phyloP scores from a whole-genome alignment of 2,113 vertebrate species.

The Cynoglossus semilaevis region DNA sequence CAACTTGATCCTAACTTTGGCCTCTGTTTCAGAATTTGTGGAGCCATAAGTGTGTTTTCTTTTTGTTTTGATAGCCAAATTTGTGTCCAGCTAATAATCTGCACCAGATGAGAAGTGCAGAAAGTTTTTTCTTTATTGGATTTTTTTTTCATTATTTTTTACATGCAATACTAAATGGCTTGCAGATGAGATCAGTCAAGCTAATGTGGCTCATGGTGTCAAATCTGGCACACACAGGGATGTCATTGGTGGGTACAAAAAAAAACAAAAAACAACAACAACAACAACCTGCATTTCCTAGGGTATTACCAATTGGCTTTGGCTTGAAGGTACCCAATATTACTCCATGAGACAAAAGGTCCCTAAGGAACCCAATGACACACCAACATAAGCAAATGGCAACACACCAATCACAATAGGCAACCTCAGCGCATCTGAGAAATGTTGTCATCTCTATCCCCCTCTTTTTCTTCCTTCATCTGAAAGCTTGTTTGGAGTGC shows the following conservation, averaged over 20 bases:
- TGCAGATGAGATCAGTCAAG: slow-evolving; percentile 10
- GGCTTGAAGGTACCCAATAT: too few species aligned
- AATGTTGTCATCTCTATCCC: slow-evolving; percentile 8
- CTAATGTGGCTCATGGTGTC: slow-evolving; percentile 24
- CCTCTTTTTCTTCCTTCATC: slow-evolving; percentile 22
- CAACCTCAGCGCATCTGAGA: slow-evolving; percentile 20
- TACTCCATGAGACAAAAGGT: too few species aligned
- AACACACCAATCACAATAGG: not conserved
- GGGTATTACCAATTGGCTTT: too few species aligned
- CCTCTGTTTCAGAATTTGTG: slow-evolving; percentile 7
- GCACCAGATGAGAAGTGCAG: slow-evolving; percentile 53
- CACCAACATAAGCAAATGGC: too few species aligned
- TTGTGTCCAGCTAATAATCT: slow-evolving; percentile 46
- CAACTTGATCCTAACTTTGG: slow-evolving; percentile 9
- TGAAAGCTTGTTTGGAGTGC: slow-evolving; percentile 19
- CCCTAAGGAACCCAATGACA: too few species aligned
- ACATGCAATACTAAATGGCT: slow-evolving; percentile 9
- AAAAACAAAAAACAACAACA: not conserved
- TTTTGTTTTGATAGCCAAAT: slow-evolving; percentile 12
- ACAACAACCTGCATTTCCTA: too few species aligned
- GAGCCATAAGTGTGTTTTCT: slow-evolving; percentile 8
- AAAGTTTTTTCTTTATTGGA: not conserved
- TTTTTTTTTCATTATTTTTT: slow-evolving; percentile 4
- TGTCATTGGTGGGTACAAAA: not conserved
- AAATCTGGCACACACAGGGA: slow-evolving; percentile 2